Evolutionary conservation across 2,888 invertebrate genomes (phyloP).

Genomic region (Agrochola macilenta): DNA sequence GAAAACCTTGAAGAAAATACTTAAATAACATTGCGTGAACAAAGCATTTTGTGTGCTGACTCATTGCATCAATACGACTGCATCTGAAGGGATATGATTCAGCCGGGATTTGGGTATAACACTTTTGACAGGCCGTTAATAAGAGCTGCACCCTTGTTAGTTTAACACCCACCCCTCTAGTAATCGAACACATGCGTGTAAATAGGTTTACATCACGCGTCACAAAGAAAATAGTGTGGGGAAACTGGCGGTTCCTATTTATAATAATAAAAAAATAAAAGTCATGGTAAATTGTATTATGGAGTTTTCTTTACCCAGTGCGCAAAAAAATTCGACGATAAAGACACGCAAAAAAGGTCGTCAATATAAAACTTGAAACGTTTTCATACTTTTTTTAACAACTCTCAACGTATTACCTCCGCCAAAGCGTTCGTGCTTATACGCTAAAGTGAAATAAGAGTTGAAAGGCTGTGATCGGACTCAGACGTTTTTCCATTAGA

Average conservation of each 20-base stretch:
- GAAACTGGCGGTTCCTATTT: slow-evolving; percentile 48
- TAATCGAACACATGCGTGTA: slow-evolving; percentile 80
- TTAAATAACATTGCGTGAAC: slow-evolving; percentile 18
- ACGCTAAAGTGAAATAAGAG: slow-evolving; percentile 68
- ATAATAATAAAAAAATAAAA: slow-evolving; percentile 41
- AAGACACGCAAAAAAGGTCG: slow-evolving; percentile 5
- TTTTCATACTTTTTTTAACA: slow-evolving; percentile 38
- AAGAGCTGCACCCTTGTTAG: slow-evolving; percentile 87
- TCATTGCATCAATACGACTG: slow-evolving; percentile 68
- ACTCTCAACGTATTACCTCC: slow-evolving; percentile 53
- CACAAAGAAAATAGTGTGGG: slow-evolving; percentile 60
- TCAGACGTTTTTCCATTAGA: slow-evolving; percentile 82
- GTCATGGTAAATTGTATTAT: slow-evolving; percentile 34
- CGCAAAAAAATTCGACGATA: slow-evolving; percentile 5
- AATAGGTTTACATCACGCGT: slow-evolving; percentile 71
- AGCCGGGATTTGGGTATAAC: slow-evolving; percentile 82
- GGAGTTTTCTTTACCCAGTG: slow-evolving; percentile 13
- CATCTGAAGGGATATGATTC: slow-evolving; percentile 78
- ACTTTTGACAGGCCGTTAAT: slow-evolving; percentile 87
- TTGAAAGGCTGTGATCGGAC: slow-evolving; percentile 75
- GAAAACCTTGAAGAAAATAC: slow-evolving; percentile 11
- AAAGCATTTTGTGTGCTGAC: slow-evolving; percentile 51
- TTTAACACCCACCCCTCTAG: slow-evolving; percentile 82
- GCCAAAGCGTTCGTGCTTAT: slow-evolving; percentile 52
- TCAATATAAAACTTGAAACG: slow-evolving; percentile 29